These are phyloP conservation scores for Himantopus leucocephalus DNA, from an alignment of 2,113 vertebrate genomes.

Conservation along the genomic window DNA sequence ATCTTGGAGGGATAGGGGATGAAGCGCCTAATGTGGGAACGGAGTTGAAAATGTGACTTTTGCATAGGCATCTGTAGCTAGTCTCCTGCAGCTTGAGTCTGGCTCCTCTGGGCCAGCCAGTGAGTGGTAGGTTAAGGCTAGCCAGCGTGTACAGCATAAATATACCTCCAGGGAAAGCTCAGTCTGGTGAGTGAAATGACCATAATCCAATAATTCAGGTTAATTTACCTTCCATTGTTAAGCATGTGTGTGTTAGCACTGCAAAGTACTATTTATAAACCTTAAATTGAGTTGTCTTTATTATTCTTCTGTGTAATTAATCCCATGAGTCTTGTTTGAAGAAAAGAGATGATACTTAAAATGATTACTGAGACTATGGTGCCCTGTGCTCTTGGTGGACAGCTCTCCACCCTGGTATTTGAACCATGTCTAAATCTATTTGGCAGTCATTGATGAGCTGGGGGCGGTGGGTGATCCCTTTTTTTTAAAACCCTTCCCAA, in stretches of 20 bases:
- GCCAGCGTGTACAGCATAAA: not conserved
- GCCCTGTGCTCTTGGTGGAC: not conserved
- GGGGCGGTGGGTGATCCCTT: fast-evolving
- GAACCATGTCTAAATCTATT: not conserved
- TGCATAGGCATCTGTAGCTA: not conserved
- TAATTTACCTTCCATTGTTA: not conserved
- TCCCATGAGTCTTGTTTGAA: not conserved
- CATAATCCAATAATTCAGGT: not conserved
- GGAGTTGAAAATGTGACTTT: not conserved
- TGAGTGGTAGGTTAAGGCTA: not conserved
- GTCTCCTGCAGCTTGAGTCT: not conserved
- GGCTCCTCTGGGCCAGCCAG: not conserved
- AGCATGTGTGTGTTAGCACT: not conserved
- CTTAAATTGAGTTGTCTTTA: slow-evolving; percentile 10
- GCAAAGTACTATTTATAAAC: not conserved
- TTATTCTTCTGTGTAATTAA: not conserved
- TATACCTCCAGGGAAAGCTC: not conserved
- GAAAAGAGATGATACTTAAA: not conserved
- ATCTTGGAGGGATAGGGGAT: not conserved
- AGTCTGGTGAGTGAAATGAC: not conserved
- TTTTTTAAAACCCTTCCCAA: not conserved
- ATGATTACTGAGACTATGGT: not conserved
- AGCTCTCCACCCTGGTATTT: not conserved
- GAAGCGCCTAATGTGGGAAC: not conserved
- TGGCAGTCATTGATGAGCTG: not conserved